Conservation (phyloP, 92 coral and sea anemone species). For the Galaxea fascicularis region DNA sequence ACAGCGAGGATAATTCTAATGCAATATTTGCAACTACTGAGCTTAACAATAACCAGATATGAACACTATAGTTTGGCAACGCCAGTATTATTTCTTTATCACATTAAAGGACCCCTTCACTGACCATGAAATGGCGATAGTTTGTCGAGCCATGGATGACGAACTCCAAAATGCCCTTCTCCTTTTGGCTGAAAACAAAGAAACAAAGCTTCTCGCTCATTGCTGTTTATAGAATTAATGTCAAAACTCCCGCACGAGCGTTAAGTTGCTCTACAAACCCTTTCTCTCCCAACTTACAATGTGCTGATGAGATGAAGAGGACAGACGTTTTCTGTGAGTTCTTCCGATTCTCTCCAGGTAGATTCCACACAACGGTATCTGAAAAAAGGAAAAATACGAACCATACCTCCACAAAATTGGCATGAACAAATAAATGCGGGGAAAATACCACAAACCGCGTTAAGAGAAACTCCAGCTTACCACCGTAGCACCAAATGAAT, state of each 20-base stretch:
- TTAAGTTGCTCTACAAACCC: too few relatives aligned
- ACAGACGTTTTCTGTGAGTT: conserved; percentile 17
- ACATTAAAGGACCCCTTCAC: conserved; percentile 15
- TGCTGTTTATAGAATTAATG: background rate
- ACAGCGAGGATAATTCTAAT: conserved; percentile 1
- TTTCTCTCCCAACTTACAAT: conserved; percentile 51
- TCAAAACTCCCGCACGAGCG: too few relatives aligned
- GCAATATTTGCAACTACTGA: background rate
- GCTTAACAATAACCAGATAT: too few relatives aligned
- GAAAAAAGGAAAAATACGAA: background rate
- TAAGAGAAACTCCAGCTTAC: conserved; percentile 28
- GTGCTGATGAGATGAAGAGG: conserved; percentile 68
- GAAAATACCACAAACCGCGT: background rate
- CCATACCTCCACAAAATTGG: background rate
- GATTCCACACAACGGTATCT: conserved; percentile 39
- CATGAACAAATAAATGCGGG: background rate
- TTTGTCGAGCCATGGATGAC: conserved; percentile 84
- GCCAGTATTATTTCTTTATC: too few relatives aligned
- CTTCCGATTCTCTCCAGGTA: conserved; percentile 35
- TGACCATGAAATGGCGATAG: conserved; percentile 88
- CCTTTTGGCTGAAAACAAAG: conserved; percentile 80
- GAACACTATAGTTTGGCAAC: too few relatives aligned
- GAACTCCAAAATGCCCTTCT: conserved; percentile 83
- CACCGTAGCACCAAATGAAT: conserved; percentile 72
- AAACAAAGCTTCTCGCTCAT: background rate